Conservation (phyloP, 2,113 vertebrate species). For the Clarias magur region DNA sequence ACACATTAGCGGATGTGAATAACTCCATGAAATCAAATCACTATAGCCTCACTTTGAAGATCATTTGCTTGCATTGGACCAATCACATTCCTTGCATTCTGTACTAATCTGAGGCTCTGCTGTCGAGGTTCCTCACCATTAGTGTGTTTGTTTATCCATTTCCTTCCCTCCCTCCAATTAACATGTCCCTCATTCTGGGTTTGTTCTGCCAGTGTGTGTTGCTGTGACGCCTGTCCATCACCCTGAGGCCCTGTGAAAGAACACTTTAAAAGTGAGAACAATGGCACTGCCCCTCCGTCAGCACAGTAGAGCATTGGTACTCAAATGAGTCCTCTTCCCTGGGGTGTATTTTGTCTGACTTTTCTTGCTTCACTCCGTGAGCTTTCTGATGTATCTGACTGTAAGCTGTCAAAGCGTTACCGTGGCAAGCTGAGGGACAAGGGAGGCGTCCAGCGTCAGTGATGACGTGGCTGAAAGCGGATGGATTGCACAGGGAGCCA, state of each 20-base stretch:
- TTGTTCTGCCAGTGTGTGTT: constrained; percentile 56
- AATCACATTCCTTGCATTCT: constrained; percentile 60
- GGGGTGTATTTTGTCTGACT: constrained; percentile 54
- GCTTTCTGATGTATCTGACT: constrained; percentile 46
- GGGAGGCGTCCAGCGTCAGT: constrained; percentile 35
- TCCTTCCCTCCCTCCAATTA: constrained; percentile 63
- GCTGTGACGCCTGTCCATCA: constrained; percentile 62
- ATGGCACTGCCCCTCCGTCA: constrained; percentile 54
- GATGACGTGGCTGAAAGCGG: constrained; percentile 46
- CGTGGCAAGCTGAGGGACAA: constrained; percentile 24
- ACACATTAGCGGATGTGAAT: constrained; percentile 49
- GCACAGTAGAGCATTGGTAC: constrained; percentile 55
- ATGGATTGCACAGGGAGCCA: constrained; percentile 48
- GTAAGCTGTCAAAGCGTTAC: constrained; percentile 48
- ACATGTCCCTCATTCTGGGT: constrained; percentile 55
- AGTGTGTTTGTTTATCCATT: constrained; percentile 62
- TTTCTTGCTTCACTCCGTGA: constrained; percentile 35
- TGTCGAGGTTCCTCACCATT: constrained; percentile 58
- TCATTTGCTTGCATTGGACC: constrained; percentile 53
- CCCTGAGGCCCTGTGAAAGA: constrained; percentile 55
- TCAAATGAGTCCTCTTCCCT: constrained; percentile 57
- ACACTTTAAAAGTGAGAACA: constrained; percentile 60
- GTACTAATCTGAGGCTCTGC: constrained; percentile 53
- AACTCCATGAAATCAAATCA: constrained; percentile 45
- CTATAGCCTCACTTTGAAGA: constrained; percentile 46